phyloP scores from a whole-genome alignment of 2,797 vertebrate species.

The Argya squamiceps region DNA sequence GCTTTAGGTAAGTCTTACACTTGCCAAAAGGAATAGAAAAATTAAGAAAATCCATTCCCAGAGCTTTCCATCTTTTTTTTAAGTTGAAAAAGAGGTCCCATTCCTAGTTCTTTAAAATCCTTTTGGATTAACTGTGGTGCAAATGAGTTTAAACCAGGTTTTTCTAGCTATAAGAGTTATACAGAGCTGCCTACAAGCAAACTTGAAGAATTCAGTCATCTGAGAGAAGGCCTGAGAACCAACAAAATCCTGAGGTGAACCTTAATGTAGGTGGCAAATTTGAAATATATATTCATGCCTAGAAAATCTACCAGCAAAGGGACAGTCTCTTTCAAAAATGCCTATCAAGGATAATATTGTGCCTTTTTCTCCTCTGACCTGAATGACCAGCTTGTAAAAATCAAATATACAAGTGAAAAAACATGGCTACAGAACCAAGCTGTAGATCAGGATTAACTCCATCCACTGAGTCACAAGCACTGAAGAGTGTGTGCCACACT shows the following conservation, averaged over 20 bases:
- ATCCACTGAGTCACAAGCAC: background rate
- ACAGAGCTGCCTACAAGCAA: background rate
- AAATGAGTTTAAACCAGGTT: background rate
- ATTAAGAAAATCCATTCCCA: background rate
- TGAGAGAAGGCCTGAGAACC: background rate
- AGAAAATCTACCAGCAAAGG: background rate
- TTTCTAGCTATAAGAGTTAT: background rate
- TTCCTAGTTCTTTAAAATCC: background rate
- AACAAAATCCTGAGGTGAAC: background rate
- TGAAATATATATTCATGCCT: background rate
- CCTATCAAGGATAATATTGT: background rate
- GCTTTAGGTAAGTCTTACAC: background rate
- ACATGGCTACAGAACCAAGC: background rate
- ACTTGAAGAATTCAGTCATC: background rate
- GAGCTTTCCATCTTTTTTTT: background rate
- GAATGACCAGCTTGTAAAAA: background rate
- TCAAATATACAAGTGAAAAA: background rate
- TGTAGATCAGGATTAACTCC: background rate
- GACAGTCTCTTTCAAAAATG: background rate
- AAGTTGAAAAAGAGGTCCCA: background rate
- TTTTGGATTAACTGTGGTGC: background rate
- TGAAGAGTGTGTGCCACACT: rapidly evolving
- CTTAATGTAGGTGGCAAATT: background rate
- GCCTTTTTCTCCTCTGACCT: background rate
- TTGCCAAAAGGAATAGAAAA: background rate